These are phyloP conservation scores for Genyomyrus donnyi DNA, from an alignment of 2,113 vertebrate species.

Conservation along the genomic window DNA sequence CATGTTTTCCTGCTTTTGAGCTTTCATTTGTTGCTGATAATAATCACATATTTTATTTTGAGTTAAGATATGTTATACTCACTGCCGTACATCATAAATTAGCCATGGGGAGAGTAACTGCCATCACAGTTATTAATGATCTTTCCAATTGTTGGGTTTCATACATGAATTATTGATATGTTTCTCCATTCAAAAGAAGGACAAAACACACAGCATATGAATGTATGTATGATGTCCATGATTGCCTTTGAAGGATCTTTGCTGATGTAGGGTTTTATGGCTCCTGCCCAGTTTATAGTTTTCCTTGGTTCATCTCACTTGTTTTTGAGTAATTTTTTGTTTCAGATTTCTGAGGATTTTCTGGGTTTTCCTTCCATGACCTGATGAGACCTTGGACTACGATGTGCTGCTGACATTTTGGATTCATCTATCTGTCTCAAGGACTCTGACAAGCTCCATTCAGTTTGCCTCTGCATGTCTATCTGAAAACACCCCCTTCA, in stretches of 20 bases:
- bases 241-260: not conserved
- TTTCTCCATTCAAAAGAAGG: slow-evolving; percentile 35
- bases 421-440: not conserved
- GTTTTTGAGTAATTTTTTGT: not conserved
- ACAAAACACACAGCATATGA: not conserved
- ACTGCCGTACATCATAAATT: slow-evolving; percentile 38
- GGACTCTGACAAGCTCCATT: not conserved
- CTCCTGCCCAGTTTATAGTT: not conserved
- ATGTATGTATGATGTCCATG: not conserved
- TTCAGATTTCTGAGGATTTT: not conserved
- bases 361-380: not conserved
- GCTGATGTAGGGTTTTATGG: not conserved
- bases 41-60: slow-evolving; percentile 20
- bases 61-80: slow-evolving; percentile 11
- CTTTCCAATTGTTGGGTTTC: slow-evolving; percentile 46
- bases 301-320: not conserved
- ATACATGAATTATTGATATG: slow-evolving; percentile 53
- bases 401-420: not conserved
- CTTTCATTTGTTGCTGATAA: slow-evolving; percentile 21
- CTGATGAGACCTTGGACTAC: not conserved
- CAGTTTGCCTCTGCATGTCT: not conserved
- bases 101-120: slow-evolving; percentile 40
- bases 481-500: not conserved
- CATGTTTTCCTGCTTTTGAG: not conserved
- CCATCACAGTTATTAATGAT: slow-evolving; percentile 53